Conservation (phyloP, 1,140 invertebrate species). For the Ceratosolen fusciceps region DNA sequence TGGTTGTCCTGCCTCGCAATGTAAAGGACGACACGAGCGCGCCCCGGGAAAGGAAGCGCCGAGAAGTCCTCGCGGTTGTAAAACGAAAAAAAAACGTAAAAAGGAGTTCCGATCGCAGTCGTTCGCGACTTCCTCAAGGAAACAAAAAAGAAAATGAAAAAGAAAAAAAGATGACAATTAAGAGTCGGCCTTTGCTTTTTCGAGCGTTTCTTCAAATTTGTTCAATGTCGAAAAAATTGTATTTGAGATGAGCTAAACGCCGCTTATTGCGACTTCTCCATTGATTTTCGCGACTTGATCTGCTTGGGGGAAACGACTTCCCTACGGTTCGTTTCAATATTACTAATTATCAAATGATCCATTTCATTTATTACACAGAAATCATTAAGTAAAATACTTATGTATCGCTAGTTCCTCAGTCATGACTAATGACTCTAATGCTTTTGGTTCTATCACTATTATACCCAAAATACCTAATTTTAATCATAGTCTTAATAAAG, state of each 20-base stretch:
- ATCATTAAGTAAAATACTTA: too few species aligned
- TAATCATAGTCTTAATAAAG: not conserved
- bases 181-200: slow-evolving; percentile 36
- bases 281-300: not conserved
- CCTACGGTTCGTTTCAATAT: too few species aligned
- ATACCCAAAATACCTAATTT: not conserved
- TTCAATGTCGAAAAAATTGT: slow-evolving; percentile 22
- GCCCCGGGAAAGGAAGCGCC: slow-evolving; percentile 15
- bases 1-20: not conserved
- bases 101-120: slow-evolving; percentile 21
- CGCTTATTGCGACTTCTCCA: slow-evolving; percentile 13
- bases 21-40: not conserved
- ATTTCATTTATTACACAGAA: too few species aligned
- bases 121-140: slow-evolving; percentile 33
- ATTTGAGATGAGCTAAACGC: not conserved
- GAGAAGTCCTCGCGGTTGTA: slow-evolving; percentile 25
- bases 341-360: too few species aligned
- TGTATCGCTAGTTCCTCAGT: too few species aligned
- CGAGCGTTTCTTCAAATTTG: slow-evolving; percentile 35
- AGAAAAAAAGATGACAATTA: too few species aligned
- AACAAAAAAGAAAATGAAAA: too few species aligned
- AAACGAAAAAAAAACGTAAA: slow-evolving; percentile 33
- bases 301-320: too few species aligned
- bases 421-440: too few species aligned
- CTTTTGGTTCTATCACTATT: too few species aligned